phyloP scores from a whole-genome alignment of 2,888 invertebrate species.

The Pseudolycoriella hygida region DNA sequence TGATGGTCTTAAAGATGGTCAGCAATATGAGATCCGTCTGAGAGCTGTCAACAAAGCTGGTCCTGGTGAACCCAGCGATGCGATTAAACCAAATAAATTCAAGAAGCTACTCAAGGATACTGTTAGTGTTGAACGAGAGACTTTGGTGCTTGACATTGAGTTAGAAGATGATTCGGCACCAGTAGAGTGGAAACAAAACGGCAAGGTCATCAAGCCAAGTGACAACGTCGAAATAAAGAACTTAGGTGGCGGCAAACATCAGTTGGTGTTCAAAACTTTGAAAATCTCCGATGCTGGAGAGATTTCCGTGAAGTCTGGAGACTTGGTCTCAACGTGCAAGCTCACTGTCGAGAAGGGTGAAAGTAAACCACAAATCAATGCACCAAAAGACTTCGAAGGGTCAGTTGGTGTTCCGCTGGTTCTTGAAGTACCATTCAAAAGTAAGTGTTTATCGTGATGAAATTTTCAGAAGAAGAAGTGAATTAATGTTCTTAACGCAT shows the following conservation, averaged over 20 bases:
- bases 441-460: constrained; percentile 20
- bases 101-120: constrained; percentile 57
- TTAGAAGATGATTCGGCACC: constrained; percentile 85
- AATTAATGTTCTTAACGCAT: too few species aligned
- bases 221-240: constrained; percentile 79
- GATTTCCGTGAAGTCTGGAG: constrained; percentile 71
- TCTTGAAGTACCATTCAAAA: constrained; percentile 77
- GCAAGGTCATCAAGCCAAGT: constrained; percentile 50
- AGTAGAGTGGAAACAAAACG: constrained; percentile 72
- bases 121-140: constrained; percentile 63
- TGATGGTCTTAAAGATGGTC: constrained; percentile 73
- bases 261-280: constrained; percentile 70
- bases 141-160: constrained; percentile 82
- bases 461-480: too few species aligned
- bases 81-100: constrained; percentile 78
- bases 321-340: constrained; percentile 63
- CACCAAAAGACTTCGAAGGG: constrained; percentile 77
- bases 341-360: constrained; percentile 79
- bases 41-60: constrained; percentile 88
- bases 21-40: constrained; percentile 83
- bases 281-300: constrained; percentile 75
- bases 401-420: constrained; percentile 80
- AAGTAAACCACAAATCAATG: constrained; percentile 77
- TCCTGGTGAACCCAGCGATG: constrained; percentile 74
- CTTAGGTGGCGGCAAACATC: constrained; percentile 85